Conservation (phyloP, 2,888 invertebrate species). For the Galerucella nymphaeae region DNA sequence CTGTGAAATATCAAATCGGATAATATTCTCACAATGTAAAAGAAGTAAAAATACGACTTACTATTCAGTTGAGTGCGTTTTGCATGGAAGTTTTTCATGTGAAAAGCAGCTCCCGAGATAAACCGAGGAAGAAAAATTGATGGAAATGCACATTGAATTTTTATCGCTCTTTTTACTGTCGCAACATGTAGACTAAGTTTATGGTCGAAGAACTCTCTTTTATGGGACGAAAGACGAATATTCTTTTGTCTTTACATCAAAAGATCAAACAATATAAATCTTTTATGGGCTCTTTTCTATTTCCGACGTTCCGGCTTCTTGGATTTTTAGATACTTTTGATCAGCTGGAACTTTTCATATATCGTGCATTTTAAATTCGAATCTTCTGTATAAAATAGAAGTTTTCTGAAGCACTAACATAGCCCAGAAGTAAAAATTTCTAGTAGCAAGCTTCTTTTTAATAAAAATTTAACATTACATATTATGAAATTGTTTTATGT, state of each 20-base stretch:
- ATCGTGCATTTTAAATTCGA: constrained; percentile 16
- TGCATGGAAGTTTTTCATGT: constrained; percentile 52
- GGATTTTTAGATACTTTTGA: constrained; percentile 33
- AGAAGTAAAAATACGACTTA: constrained; percentile 42
- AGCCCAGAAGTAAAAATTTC: too few relatives aligned
- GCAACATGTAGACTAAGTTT: constrained; percentile 65
- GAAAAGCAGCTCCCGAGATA: constrained; percentile 47
- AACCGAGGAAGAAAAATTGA: constrained; percentile 61
- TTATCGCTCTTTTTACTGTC: constrained; percentile 66
- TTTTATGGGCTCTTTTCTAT: constrained; percentile 52
- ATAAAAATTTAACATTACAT: too few relatives aligned
- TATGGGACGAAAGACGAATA: constrained; percentile 58
- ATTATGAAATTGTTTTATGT: neutral
- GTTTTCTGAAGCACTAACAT: neutral
- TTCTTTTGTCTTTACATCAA: constrained; percentile 60
- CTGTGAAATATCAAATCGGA: constrained; percentile 19
- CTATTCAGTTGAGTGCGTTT: constrained; percentile 49
- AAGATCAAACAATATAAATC: constrained; percentile 60
- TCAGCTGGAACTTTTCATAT: constrained; percentile 22
- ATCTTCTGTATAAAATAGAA: neutral
- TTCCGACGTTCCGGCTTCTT: constrained; percentile 33
- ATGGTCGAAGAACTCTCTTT: constrained; percentile 62
- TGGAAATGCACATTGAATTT: constrained; percentile 66
- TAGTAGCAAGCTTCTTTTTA: too few relatives aligned
- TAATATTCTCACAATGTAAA: constrained; percentile 47